Evolutionary conservation across 2,113 vertebrate species (phyloP).

Genomic region (Catharus fuscescens): DNA sequence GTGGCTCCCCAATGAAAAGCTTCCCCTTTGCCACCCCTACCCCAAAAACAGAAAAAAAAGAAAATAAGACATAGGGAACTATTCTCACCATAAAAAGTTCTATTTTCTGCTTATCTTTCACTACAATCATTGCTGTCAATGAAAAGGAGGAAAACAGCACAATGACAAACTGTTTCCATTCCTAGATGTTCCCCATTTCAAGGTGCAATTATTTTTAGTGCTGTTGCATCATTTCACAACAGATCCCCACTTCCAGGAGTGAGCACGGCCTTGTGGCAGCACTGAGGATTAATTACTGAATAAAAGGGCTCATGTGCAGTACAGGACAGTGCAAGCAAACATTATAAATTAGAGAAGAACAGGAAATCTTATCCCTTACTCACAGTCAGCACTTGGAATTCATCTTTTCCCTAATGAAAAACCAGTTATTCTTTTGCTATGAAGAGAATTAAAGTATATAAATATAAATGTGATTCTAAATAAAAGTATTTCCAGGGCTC

Average conservation of each 20-base stretch:
- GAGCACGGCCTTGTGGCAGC: neutral
- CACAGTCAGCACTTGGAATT: neutral
- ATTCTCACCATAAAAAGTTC: neutral
- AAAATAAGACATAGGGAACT: constrained; percentile 17
- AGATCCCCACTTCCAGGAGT: constrained; percentile 6
- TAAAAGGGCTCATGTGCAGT: neutral
- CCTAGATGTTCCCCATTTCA: neutral
- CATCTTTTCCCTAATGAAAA: neutral
- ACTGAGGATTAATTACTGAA: neutral
- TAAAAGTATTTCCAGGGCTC: neutral
- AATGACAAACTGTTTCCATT: neutral
- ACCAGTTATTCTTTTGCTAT: neutral
- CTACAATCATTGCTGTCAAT: neutral
- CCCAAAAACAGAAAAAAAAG: constrained; percentile 5
- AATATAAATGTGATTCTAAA: neutral
- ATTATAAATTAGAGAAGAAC: neutral
- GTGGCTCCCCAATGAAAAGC: constrained; percentile 43
- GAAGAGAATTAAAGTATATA: neutral
- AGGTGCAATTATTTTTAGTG: constrained; percentile 41
- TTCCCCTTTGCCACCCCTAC: constrained; percentile 50
- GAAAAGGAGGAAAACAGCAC: neutral
- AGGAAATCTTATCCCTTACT: neutral
- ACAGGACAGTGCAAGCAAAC: neutral
- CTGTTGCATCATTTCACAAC: constrained; percentile 16
- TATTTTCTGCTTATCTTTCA: neutral